Evolutionary conservation across 2,113 vertebrate species (phyloP).

Genomic region (Phrynocephalus versicolor): DNA sequence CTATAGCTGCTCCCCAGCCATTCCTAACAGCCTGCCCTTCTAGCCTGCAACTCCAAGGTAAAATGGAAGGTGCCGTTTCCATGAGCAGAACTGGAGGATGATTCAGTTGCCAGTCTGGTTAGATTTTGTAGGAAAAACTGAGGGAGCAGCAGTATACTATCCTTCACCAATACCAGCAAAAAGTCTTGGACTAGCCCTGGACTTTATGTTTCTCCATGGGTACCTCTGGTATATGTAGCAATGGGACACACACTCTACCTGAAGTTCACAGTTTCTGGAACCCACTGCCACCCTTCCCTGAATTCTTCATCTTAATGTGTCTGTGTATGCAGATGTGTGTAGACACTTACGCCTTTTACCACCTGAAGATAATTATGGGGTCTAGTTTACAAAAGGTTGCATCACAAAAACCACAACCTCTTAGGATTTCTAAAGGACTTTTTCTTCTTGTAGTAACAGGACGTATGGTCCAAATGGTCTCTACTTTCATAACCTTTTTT

Average conservation of each 20-base stretch:
- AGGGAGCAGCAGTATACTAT: not conserved
- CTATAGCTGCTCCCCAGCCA: not conserved
- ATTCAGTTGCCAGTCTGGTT: not conserved
- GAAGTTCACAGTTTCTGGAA: not conserved
- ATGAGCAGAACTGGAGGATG: not conserved
- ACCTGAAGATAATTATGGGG: not conserved
- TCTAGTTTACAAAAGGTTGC: not conserved
- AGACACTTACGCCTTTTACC: not conserved
- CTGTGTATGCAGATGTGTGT: not conserved
- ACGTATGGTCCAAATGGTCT: constrained; percentile 36
- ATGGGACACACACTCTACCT: not conserved
- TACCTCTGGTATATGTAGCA: not conserved
- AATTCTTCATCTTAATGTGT: too few relatives aligned
- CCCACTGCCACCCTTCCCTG: not conserved
- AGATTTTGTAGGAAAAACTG: not conserved
- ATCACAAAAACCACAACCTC: not conserved
- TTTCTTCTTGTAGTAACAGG: constrained; percentile 28
- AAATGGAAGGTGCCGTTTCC: not conserved
- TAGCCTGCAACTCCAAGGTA: not conserved
- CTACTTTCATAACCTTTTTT: constrained; percentile 45
- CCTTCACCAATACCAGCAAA: not conserved
- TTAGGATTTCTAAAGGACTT: not conserved
- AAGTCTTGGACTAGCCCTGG: not conserved
- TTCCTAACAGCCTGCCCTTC: not conserved
- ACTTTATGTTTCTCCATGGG: not conserved